Evolutionary conservation across 1,140 invertebrate species (phyloP).

Genomic region (Polypedilum pembai): DNA sequence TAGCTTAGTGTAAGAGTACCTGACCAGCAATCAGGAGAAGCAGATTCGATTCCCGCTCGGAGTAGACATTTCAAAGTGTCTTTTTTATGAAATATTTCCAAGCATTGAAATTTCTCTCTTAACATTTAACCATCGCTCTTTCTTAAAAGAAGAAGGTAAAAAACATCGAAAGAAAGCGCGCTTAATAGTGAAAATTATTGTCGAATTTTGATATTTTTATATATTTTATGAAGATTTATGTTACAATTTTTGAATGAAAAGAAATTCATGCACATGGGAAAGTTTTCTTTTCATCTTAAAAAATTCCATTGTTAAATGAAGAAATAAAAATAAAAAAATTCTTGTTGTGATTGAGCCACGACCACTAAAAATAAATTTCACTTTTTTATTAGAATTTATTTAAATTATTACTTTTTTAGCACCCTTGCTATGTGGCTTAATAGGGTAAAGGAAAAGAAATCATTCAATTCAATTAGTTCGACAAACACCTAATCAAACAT

Average conservation of each 20-base stretch:
- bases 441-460: no score
- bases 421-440: not conserved
- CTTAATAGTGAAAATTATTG: constrained; percentile 14
- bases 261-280: not conserved
- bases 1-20: no score
- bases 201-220: constrained; percentile 7
- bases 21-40: no score
- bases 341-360: not conserved
- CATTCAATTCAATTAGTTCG: constrained; percentile 17
- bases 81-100: no score
- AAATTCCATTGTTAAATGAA: constrained; percentile 1
- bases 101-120: no score
- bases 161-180: no score
- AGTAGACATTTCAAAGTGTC: no score
- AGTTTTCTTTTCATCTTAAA: not conserved
- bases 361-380: constrained; percentile 10
- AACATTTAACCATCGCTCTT: no score
- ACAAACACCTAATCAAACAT: constrained; percentile 26
- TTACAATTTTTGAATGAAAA: constrained; percentile 4
- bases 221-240: not conserved
- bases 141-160: no score
- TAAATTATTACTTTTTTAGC: constrained; percentile 24
- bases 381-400: constrained; percentile 4
- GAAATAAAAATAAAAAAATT: not conserved
- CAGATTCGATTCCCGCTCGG: no score